phyloP scores from a whole-genome alignment of 2,797 vertebrate genomes.

The Pangasius sanitwongsei region DNA sequence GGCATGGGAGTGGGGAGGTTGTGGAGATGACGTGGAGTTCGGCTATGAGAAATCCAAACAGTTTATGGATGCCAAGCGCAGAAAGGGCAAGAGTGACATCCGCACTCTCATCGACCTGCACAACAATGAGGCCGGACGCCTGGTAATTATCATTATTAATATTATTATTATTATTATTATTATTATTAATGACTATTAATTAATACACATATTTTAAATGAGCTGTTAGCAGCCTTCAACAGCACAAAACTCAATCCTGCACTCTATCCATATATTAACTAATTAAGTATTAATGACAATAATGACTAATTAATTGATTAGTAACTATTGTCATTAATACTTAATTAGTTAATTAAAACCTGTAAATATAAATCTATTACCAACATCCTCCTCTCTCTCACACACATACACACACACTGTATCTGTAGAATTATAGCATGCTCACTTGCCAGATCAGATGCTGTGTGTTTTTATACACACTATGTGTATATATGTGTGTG shows the following conservation, averaged over 20 bases:
- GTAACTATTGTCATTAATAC: no score
- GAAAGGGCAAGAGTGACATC: constrained; percentile 94
- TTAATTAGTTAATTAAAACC: no score
- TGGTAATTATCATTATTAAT: constrained; percentile 77
- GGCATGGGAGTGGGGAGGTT: constrained; percentile 97
- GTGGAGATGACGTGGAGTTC: constrained; percentile 95
- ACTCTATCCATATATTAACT: no score
- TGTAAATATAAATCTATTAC: background rate
- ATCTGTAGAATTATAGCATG: background rate
- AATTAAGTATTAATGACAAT: no score
- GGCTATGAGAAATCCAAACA: constrained; percentile 97
- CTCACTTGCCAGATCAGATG: background rate
- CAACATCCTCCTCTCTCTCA: background rate
- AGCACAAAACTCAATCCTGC: no score
- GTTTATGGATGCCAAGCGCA: constrained; percentile 95
- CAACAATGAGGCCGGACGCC: constrained; percentile 95
- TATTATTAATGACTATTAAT: no score
- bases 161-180: no score
- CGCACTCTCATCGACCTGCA: constrained; percentile 92
- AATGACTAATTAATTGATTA: no score
- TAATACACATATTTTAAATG: no score
- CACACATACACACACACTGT: background rate
- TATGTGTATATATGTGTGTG: background rate
- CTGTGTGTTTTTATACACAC: background rate
- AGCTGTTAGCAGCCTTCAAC: no score